Evolutionary conservation across 1,140 invertebrate genomes (phyloP), one percentile per base, ranked within the genome.

Genomic region (Lordiphosa collinella): DNA sequence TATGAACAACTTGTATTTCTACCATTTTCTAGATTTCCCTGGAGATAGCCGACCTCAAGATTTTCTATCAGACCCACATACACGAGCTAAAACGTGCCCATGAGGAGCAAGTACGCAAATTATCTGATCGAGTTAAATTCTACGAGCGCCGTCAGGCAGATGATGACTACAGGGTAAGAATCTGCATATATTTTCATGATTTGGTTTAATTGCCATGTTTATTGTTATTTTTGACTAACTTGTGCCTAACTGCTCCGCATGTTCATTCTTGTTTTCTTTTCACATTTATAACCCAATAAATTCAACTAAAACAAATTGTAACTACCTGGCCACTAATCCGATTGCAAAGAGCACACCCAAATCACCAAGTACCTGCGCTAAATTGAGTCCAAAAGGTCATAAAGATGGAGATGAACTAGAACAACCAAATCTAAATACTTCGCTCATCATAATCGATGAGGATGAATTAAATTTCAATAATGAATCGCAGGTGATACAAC

Each of bases 401-500:
- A n/a, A n/a, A 22, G 11, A 44, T 31, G 44, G 37, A 29, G 31
- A 31, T 25, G 48, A 49, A 11, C 16, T 32, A 12, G 44, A 22
- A 22, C 12, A 51, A 37, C 18, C 35, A 36, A 38, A 64, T 55
- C 53, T 55, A 7, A 85, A 80, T 37, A 66, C 63, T 9, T 88
- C 87, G 5, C 54, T 87, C 13, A 86, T 88, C 18, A 88, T 88
- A 16, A 88, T 88, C 56, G 87, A 88, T 44, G 66, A 88, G 62
- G 87, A 88, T 49, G 87, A 88, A 43, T 14, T 88, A 47, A 88
- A 87, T 47, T 40, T 64, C n/a, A 72, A 84, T 22, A 89, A 88
- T 40, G 50, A 89, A 56, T 86, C 91, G 44, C 82, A 90, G 54
- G 76, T 88, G 70, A 68, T 91, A 47, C 68, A 89, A 66, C 87